Conservation (phyloP, 1,140 invertebrate species). For the Drosophila pseudoananassae region DNA sequence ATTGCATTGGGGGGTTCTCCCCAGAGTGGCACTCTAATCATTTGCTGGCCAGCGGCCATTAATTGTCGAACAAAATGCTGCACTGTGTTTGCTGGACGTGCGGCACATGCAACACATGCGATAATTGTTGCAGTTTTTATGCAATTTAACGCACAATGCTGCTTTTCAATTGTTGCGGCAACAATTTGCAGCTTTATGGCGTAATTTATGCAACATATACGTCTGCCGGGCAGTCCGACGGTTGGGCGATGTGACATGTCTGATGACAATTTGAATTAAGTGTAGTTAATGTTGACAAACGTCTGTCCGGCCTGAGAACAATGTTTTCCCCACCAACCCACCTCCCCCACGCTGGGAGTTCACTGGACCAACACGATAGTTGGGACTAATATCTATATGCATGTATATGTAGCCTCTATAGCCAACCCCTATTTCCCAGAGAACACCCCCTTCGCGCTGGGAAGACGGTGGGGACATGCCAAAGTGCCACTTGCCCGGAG, state of each 20-base stretch:
- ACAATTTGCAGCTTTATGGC: conserved; percentile 47
- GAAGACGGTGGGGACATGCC: conserved; percentile 28
- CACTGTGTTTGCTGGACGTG: background rate
- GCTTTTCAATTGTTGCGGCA: conserved; percentile 38
- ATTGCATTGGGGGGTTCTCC: background rate
- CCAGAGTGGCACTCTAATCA: conserved; percentile 23
- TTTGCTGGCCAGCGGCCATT: conserved; percentile 33
- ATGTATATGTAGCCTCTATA: conserved; percentile 2
- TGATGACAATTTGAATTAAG: conserved; percentile 76
- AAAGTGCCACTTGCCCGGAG: conserved; percentile 56
- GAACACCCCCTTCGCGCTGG: conserved; percentile 19
- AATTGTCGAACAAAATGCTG: conserved; percentile 40
- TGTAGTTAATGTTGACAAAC: conserved; percentile 78
- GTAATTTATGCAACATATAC: conserved; percentile 45
- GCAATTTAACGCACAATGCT: conserved; percentile 42
- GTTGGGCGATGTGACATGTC: conserved; percentile 26
- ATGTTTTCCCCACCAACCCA: conserved; percentile 15
- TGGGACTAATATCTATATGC: conserved; percentile 5
- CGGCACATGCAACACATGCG: conserved; percentile 34
- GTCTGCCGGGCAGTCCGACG: background rate
- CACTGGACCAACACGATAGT: conserved; percentile 17
- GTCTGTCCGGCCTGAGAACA: conserved; percentile 43
- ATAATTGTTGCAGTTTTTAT: conserved; percentile 48
- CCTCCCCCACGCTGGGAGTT: conserved; percentile 19
- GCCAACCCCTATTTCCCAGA: conserved; percentile 37